Conservation (phyloP, 2,888 invertebrate genomes). For the Tinea trinotella region DNA sequence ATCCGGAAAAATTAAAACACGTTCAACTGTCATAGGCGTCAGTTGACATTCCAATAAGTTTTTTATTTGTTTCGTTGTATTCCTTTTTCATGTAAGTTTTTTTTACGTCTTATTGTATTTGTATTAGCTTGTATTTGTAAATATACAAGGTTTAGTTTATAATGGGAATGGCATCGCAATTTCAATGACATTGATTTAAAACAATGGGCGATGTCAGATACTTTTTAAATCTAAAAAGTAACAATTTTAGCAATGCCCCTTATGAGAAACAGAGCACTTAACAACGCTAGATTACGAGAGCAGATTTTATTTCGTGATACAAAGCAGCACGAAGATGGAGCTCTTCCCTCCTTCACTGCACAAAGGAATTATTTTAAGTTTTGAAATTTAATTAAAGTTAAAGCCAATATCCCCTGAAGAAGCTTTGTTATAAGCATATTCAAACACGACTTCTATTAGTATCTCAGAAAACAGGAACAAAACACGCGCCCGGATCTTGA, state of each 20-base stretch:
- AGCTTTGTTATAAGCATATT: slow-evolving; percentile 19
- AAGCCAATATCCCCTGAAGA: slow-evolving; percentile 18
- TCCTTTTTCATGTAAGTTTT: too few relatives aligned
- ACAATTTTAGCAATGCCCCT: not conserved
- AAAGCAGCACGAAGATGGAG: slow-evolving; percentile 5
- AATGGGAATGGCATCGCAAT: too few relatives aligned
- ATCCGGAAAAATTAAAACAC: too few relatives aligned
- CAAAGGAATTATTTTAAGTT: slow-evolving; percentile 20
- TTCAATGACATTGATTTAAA: too few relatives aligned
- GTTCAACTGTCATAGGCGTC: too few relatives aligned
- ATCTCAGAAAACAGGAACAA: slow-evolving; percentile 15
- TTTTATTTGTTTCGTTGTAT: too few relatives aligned
- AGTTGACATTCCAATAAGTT: too few relatives aligned
- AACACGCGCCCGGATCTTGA: not conserved
- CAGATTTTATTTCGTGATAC: slow-evolving; percentile 18
- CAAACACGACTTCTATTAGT: slow-evolving; percentile 16
- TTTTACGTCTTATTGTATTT: too few relatives aligned
- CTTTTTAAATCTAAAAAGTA: too few relatives aligned
- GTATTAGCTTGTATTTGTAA: too few relatives aligned
- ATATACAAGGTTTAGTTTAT: too few relatives aligned
- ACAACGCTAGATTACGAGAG: slow-evolving; percentile 9
- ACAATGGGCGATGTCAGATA: too few relatives aligned
- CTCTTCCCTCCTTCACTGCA: slow-evolving; percentile 15
- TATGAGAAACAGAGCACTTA: slow-evolving; percentile 1
- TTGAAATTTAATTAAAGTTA: slow-evolving; percentile 20